Base-by-base conservation (phyloP, 1,140 invertebrate species). In the Apolygus lucorum region DNA sequence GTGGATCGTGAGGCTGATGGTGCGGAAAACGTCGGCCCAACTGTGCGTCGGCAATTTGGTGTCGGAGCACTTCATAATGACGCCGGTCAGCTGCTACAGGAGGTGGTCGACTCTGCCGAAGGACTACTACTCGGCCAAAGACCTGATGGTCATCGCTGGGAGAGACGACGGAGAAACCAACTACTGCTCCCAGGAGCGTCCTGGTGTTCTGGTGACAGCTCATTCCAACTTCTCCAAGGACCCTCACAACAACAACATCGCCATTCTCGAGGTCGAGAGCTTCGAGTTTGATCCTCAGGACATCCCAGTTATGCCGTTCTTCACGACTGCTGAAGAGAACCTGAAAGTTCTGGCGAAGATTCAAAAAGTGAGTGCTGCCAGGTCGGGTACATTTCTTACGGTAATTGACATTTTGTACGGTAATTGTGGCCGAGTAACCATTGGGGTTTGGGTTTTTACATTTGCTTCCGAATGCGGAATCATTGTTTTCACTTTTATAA, bases 11-110 rank as follows among this genome's bases (percentile, higher is more conserved):
- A 11, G 54, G 4, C 8, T 59, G 2, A 59, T 59, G 13, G 54
- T 59, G 13, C 2, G 22, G 22, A 59, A 59, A 59, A 59, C 54
- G 11, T 59, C 54, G 4, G 54, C 54, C 22, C 54, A 59, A 59
- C 54, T 59, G 22, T 59, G 54, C 54, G 22, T 59, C 11, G 54
- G 54, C 8, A 59, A 59, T 59, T 59, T 59, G 22, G 54, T 59
- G 11, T 59, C 54, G 13, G 54, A 59, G 54, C 54, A 59, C 22
- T 59, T 59, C 54, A 59, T 59, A 13, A 59, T 22, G 54, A 11
- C 54, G 8, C 54, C 54, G 54, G 54, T 59, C 4, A 59, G 22
- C 22, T 59, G 54, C 22, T 59, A 59, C 22, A 8, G 54, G 4
- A 8, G 54, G 4, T 59, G 54, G 54, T 59, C 54, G 22, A 24